Base-by-base conservation (phyloP, 2,888 invertebrate species). In the Drosophila paracracens region DNA sequence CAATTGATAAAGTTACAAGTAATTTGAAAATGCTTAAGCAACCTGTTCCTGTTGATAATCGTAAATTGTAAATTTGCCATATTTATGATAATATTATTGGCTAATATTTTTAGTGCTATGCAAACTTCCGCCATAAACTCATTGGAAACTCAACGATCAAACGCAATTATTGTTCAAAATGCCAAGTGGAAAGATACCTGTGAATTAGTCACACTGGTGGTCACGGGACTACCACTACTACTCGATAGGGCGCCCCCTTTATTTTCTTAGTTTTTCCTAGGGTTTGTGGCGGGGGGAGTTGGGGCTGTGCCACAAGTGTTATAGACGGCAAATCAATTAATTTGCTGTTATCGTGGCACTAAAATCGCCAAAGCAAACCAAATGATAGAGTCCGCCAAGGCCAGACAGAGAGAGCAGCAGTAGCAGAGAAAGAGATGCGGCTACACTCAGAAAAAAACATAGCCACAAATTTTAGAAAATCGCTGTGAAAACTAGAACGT, bases 271-370 rank as follows among this genome's bases (percentile, higher is more conserved):
- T 18, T 38, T 38, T 38, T 18, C 8, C 8, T 18, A 38, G 8
- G 8, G 18, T 4, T 38, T 18, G 18, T 4, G 3, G 8, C 4
- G 18, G 25, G 21, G 16, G 11, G 16, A 46, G 25, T 21, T 7
- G 46, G 46, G 21, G 21, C 21, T 13, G 7, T 46, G 53, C 62
- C 60, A 68, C 58, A 73, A 77, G 67, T 65, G 63, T 35, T 38
- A 16, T 38, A 53, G 68, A 66, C 53, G 59, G 82, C 82, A 82
- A 89, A 84, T 87, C 88, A 85, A 89, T 89, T 79, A 82, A 60
- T 29, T 68, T 73, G 68, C 70, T 58, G 71, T 76, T 87, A 89
- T 89, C 84, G 31, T 35, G 21, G 27, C 48, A 52, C 35, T 50
- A 38, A 72, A 68, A 82, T 82, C 76, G 59, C 18, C 46, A 25